phyloP scores from a whole-genome alignment of 2,113 vertebrate genomes.

The Saguinus midas region DNA sequence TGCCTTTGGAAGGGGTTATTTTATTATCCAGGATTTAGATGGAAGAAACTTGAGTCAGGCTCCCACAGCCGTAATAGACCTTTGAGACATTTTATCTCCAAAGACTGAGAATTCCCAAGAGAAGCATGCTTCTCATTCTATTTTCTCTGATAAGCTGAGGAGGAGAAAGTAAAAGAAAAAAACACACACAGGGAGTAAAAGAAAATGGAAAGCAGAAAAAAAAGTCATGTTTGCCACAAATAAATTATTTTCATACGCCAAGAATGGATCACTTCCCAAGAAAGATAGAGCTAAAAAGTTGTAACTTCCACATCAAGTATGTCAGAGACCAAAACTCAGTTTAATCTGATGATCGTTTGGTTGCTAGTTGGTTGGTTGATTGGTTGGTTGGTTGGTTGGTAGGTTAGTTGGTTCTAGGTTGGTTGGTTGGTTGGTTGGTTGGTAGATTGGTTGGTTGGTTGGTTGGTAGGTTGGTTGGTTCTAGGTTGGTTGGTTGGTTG shows the following conservation, averaged over 20 bases:
- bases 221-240: background rate
- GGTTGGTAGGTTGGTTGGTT: too few species aligned
- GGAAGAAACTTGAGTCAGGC: too few species aligned
- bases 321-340: background rate
- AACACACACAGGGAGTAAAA: too few species aligned
- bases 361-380: background rate
- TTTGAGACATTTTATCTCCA: background rate
- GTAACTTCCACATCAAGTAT: fast-evolving
- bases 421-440: background rate
- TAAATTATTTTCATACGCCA: background rate
- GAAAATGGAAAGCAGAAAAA: background rate
- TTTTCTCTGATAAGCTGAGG: background rate
- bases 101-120: background rate
- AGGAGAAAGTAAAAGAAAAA: background rate
- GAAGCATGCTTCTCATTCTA: background rate
- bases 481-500: too few species aligned
- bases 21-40: background rate
- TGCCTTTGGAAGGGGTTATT: background rate
- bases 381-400: background rate
- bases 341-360: too few species aligned
- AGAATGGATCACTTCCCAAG: background rate
- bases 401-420: fast-evolving
- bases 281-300: background rate
- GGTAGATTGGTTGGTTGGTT: too few species aligned
- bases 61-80: fast-evolving